phyloP scores from a whole-genome alignment of 2,113 vertebrate species.

The Acanthisitta chloris region DNA sequence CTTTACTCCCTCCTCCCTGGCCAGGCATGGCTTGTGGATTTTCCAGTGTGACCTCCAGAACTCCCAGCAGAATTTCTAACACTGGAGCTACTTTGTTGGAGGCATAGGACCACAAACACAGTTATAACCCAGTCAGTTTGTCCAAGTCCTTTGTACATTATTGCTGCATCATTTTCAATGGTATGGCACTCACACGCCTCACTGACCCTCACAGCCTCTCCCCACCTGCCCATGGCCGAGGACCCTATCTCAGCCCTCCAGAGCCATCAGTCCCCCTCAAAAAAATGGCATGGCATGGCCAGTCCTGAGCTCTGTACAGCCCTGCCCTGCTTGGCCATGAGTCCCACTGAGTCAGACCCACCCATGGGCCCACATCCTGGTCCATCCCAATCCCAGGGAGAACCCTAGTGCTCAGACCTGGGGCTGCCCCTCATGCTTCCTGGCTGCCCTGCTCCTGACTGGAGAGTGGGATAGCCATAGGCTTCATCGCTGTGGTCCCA shows the following conservation, averaged over 20 bases:
- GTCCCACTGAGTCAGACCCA: background rate
- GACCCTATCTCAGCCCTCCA: background rate
- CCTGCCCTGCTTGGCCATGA: background rate
- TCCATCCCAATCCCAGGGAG: too few species aligned
- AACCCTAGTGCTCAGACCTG: fast-evolving
- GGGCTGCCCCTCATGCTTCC: background rate
- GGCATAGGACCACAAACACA: background rate
- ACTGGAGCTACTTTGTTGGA: background rate
- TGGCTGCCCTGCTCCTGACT: background rate
- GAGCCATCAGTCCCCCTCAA: too few species aligned
- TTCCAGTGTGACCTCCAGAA: fast-evolving
- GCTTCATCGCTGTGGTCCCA: background rate
- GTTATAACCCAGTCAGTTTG: background rate
- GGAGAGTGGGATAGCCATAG: fast-evolving
- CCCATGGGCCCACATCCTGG: fast-evolving
- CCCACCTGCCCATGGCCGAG: background rate
- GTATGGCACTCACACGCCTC: background rate
- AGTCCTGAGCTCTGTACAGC: background rate
- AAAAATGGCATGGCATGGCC: fast-evolving
- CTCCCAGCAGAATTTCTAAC: background rate
- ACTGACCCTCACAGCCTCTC: background rate
- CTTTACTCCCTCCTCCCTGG: background rate
- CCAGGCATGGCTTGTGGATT: background rate
- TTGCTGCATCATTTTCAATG: background rate
- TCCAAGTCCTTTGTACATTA: background rate